Evolutionary conservation across 1,140 invertebrate species (phyloP).

Genomic region (Gyrodactylus salaris): DNA sequence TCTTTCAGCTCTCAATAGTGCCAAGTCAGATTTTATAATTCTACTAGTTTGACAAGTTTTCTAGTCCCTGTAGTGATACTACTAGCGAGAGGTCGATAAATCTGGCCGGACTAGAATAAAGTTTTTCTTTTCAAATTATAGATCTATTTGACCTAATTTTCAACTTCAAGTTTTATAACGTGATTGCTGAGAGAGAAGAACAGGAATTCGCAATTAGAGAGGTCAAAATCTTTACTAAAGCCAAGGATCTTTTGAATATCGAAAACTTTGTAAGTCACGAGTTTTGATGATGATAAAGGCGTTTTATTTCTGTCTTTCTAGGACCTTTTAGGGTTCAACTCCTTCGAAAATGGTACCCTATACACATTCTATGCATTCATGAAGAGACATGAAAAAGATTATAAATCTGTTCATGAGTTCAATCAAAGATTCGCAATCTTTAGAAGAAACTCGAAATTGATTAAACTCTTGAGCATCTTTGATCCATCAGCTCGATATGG

Average conservation of each 20-base stretch:
- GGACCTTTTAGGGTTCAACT: neutral
- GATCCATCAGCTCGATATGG: neutral
- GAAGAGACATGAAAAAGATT: neutral
- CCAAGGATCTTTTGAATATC: neutral
- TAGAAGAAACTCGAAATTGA: neutral
- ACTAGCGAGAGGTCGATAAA: no score
- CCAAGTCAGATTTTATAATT: no score
- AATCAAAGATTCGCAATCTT: neutral
- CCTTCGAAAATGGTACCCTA: neutral
- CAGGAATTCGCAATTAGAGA: no score
- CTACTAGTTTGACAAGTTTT: no score
- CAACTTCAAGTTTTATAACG: no score
- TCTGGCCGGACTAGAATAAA: no score
- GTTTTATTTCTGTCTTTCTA: neutral
- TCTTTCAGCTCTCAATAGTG: no score
- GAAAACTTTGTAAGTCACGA: neutral
- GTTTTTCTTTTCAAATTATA: no score
- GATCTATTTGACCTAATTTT: no score
- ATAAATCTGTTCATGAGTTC: neutral
- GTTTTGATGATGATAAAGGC: neutral
- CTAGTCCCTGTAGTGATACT: no score
- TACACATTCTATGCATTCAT: neutral
- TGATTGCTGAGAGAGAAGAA: no score
- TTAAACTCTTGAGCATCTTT: neutral
- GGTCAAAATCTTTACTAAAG: neutral